Conservation (phyloP, 2,797 vertebrate genomes). For the Dallia pectoralis region DNA sequence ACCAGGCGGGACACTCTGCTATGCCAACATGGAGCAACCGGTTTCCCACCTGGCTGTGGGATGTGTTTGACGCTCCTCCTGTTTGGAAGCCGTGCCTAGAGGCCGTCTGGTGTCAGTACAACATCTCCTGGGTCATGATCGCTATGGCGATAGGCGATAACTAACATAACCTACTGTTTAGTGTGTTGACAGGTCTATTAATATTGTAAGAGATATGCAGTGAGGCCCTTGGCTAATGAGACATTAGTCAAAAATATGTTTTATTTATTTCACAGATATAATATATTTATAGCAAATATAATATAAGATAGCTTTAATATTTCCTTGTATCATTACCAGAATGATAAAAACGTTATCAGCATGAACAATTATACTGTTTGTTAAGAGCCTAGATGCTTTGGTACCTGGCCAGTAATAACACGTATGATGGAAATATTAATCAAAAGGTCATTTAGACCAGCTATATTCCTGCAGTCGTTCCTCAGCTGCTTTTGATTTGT, state of each 20-base stretch:
- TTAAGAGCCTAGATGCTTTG: not conserved
- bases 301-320: not conserved
- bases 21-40: not conserved
- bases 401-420: not conserved
- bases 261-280: not conserved
- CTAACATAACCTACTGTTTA: not conserved
- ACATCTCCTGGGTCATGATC: not conserved
- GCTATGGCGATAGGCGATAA: no score
- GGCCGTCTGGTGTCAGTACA: not conserved
- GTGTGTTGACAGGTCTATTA: not conserved
- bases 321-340: not conserved
- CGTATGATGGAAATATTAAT: not conserved
- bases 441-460: constrained; percentile 39
- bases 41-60: not conserved
- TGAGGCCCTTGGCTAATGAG: not conserved
- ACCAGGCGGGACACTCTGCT: not conserved
- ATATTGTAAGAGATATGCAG: not conserved
- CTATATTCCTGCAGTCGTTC: constrained; percentile 55
- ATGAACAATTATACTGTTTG: not conserved
- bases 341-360: not conserved
- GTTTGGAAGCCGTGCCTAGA: not conserved
- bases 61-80: not conserved
- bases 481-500: constrained; percentile 45
- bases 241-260: not conserved
- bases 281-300: not conserved